A percentile compares a stretch with the other conserved stretches of the same genome.
These are phyloP conservation scores for Clanis bilineata DNA, from an alignment of 2,888 invertebrate genomes.

Conservation along the genomic window DNA sequence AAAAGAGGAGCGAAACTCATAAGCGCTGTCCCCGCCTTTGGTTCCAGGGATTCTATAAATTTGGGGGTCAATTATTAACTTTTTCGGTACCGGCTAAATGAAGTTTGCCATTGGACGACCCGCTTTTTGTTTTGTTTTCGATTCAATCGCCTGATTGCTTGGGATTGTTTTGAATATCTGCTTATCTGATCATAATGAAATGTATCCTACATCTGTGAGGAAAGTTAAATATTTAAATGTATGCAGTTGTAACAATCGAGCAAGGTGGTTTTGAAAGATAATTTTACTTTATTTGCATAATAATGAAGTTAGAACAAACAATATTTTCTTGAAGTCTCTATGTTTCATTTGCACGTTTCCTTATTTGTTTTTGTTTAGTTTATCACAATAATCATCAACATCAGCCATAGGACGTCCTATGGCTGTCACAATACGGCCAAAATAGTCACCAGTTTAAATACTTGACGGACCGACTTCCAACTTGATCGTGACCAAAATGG, in stretches of 20 bases:
- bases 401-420: no score
- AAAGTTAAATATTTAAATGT: neutral
- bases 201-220: neutral
- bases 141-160: constrained; percentile 3
- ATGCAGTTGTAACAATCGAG: neutral
- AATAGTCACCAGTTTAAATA: no score
- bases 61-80: constrained; percentile 52
- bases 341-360: neutral
- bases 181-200: constrained; percentile 8
- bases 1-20: constrained; percentile 61
- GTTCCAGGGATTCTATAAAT: constrained; percentile 59
- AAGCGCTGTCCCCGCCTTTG: constrained; percentile 68
- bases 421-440: no score
- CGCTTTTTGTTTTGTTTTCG: constrained; percentile 26
- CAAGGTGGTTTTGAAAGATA: neutral
- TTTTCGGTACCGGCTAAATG: constrained; percentile 46
- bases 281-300: neutral
- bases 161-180: neutral
- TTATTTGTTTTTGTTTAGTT: neutral
- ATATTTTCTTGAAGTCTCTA: neutral
- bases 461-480: no score
- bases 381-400: no score
- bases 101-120: constrained; percentile 52
- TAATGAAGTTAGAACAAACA: neutral
- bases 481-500: no score